Percentiles rank a stretch among this genome's conserved stretches.
Evolutionary conservation across 1,140 invertebrate genomes (phyloP).

Genomic region (Venturia canescens): DNA sequence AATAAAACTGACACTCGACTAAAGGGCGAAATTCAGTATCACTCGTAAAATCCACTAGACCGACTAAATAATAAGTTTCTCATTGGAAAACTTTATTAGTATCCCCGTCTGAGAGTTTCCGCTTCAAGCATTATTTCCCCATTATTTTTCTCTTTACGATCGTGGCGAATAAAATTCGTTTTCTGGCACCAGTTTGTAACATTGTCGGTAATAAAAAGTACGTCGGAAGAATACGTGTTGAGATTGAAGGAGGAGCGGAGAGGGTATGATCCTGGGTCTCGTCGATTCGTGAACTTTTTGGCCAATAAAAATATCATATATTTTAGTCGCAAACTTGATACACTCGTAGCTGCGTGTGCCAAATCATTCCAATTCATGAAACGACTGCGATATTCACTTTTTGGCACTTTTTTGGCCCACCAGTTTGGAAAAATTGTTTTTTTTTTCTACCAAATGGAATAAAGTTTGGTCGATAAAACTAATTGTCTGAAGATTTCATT

Average conservation of each 20-base stretch:
- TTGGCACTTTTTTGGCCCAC: no score
- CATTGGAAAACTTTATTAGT: conserved; percentile 65
- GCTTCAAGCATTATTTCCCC: conserved; percentile 26
- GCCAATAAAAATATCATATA: not conserved
- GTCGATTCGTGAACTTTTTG: not conserved
- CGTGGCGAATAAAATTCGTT: conserved; percentile 59
- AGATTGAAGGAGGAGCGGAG: not conserved
- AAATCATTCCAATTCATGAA: conserved; percentile 40
- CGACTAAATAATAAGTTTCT: conserved; percentile 65
- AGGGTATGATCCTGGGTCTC: not conserved
- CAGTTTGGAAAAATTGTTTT: no score
- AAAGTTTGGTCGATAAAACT: no score
- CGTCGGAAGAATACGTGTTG: not conserved
- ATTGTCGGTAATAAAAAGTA: conserved; percentile 63
- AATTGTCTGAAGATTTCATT: no score
- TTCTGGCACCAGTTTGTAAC: conserved; percentile 50
- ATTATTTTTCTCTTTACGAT: conserved; percentile 56
- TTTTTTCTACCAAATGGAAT: no score
- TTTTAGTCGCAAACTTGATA: conserved; percentile 42
- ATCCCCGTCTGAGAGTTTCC: conserved; percentile 15
- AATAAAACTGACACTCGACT: conserved; percentile 30
- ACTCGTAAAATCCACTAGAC: conserved; percentile 57
- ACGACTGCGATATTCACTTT: not conserved
- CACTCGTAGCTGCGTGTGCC: conserved; percentile 15
- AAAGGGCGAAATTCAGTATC: conserved; percentile 1